Conservation (phyloP, 2,797 vertebrate species). For the Takifugu rubripes region DNA sequence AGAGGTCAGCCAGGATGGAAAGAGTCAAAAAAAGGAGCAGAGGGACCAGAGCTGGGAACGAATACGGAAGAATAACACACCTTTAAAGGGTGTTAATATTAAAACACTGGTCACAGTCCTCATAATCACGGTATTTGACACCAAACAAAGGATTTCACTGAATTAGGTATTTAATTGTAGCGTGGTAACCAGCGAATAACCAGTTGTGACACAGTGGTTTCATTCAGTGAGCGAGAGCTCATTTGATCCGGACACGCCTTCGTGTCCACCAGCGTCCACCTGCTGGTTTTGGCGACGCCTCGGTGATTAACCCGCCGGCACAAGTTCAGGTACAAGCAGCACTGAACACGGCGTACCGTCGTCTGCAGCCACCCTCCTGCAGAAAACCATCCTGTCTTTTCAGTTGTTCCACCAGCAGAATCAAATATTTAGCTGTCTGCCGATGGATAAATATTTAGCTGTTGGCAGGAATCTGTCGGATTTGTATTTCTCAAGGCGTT, state of each 20-base stretch:
- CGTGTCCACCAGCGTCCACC: constrained; percentile 7
- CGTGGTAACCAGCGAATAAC: no score
- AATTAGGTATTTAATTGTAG: no score
- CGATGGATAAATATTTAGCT: no score
- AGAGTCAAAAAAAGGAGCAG: not conserved
- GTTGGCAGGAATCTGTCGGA: not conserved
- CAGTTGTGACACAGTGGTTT: no score
- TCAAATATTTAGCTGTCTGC: no score
- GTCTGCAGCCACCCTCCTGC: not conserved
- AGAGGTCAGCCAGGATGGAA: not conserved
- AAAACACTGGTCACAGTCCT: no score
- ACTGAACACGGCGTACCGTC: constrained; percentile 8
- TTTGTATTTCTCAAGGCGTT: constrained; percentile 2
- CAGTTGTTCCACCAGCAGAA: constrained; percentile 1
- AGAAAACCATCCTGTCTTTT: constrained; percentile 12
- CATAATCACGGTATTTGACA: no score
- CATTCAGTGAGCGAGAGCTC: constrained; percentile 1
- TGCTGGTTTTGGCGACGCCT: constrained; percentile 8
- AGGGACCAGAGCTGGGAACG: not conserved
- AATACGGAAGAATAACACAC: no score
- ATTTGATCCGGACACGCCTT: constrained; percentile 13
- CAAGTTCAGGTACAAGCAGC: constrained; percentile 21
- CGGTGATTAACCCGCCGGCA: constrained; percentile 20
- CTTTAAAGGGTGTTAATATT: no score
- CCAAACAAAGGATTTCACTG: no score